Conservation (phyloP, 30 jellyfish, hydroid and myxozoan species). For the Turritopsis dohrnii region DNA sequence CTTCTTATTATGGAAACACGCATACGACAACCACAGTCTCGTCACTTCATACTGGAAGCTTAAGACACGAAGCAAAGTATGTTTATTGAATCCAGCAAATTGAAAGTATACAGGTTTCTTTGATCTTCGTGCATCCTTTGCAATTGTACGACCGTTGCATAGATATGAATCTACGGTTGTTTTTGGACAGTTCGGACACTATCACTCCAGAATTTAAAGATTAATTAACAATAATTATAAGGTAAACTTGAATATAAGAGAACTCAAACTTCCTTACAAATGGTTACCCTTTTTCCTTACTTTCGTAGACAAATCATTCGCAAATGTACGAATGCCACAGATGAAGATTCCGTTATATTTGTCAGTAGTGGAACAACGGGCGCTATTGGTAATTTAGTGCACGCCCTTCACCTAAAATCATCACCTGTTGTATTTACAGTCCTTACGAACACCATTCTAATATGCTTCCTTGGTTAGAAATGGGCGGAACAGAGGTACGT, state of each 20-base stretch:
- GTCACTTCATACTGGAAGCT: slow-evolving; percentile 62
- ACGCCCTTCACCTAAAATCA: slow-evolving; percentile 51
- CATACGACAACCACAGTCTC: slow-evolving; percentile 86
- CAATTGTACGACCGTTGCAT: no score
- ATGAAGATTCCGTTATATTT: slow-evolving; percentile 67
- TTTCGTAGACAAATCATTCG: slow-evolving; percentile 57
- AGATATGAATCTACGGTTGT: no score
- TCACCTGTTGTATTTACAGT: slow-evolving; percentile 83
- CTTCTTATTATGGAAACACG: slow-evolving; percentile 80
- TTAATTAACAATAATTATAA: no score
- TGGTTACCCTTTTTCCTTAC: neutral
- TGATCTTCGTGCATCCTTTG: no score
- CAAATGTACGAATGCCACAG: slow-evolving; percentile 72
- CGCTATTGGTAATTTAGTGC: slow-evolving; percentile 68
- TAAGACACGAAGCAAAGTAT: slow-evolving; percentile 74
- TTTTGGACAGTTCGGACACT: neutral
- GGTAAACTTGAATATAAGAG: no score
- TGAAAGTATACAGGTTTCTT: no score
- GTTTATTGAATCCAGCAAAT: neutral
- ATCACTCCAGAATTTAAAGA: no score
- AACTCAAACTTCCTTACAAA: no score
- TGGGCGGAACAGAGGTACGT: slow-evolving; percentile 79
- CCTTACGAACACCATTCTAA: slow-evolving; percentile 89
- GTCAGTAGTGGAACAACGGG: slow-evolving; percentile 89
- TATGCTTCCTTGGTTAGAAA: slow-evolving; percentile 76